Base-by-base conservation (phyloP, 2,888 invertebrate species). In the Ptilodon capucinus region DNA sequence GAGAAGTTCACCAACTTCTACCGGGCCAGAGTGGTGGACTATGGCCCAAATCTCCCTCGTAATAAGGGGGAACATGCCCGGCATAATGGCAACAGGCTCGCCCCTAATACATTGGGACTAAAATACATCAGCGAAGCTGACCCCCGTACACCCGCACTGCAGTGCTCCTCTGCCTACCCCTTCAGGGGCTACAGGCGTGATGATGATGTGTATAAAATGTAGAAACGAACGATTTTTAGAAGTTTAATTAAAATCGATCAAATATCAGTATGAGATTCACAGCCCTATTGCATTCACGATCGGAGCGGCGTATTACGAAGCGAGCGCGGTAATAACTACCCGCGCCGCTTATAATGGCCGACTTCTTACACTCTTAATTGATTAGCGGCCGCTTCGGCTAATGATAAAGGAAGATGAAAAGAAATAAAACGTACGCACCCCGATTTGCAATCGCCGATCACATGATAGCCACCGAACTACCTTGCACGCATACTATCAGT, bases 341-440 rank as follows among this genome's bases (percentile, higher is more conserved):
- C 89, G 86, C 79, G 79, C 85, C 79, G 76, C 81, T 83, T 83
- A 86, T 91, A 91, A 91, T 90, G 83, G 87, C 85, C 81, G 86
- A 89, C 90, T 89, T 87, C 90, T 90, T 90, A 89, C 86, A 84
- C 88, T 90, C 90, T 91, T 91, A 91, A 91, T 91, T 91, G 91
- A 91, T 91, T 91, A 91, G 91, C 91, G 91, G 91, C 87, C 84
- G 86, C 86, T 82, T 79, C 79, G 86, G 75, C 85, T 91, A 91
- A 91, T 91, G 89, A 91, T 89, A 91, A 90, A 88, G 90, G 83
- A 88, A 89, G 86, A 88, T 87, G 86, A 88, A 91, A 90, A 89
- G 86, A 88, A 91, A 90, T 86, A 88, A 88, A 87, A 86, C 76
- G 79, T 81, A 79, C 72, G 76, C 76, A 75, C 79, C 76, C 81